phyloP scores from a whole-genome alignment of 2,888 invertebrate species.

The Tholera decimalis region DNA sequence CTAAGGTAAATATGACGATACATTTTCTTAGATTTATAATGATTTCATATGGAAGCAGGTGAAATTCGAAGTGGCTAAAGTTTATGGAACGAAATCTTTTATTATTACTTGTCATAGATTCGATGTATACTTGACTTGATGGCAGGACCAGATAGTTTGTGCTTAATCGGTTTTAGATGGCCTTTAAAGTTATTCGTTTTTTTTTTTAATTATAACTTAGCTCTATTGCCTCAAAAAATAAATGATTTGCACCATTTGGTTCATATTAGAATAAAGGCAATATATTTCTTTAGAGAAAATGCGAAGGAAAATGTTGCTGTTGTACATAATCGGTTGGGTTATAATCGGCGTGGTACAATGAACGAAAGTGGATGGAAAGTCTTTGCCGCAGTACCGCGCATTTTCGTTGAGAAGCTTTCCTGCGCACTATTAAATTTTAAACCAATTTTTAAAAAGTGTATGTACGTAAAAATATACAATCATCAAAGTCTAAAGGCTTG shows the following conservation, averaged over 20 bases:
- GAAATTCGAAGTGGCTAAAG: conserved; percentile 9
- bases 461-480: too few relatives aligned
- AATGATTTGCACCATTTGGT: background rate
- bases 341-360: too few relatives aligned
- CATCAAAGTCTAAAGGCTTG: too few relatives aligned
- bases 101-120: conserved; percentile 29
- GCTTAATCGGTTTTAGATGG: conserved; percentile 10
- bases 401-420: too few relatives aligned
- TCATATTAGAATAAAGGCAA: background rate
- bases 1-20: too few relatives aligned
- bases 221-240: background rate
- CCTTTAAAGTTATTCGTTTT: background rate
- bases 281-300: background rate
- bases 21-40: conserved; percentile 36
- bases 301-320: too few relatives aligned
- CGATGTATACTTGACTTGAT: conserved; percentile 5
- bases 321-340: too few relatives aligned
- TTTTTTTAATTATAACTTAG: background rate
- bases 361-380: too few relatives aligned
- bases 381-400: too few relatives aligned
- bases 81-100: conserved; percentile 19
- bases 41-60: conserved; percentile 24
- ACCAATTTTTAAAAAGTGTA: too few relatives aligned
- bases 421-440: too few relatives aligned
- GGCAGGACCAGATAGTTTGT: conserved; percentile 12